These are phyloP conservation scores for Euphydryas editha DNA, from an alignment of 2,888 invertebrate species.

Conservation along the genomic window DNA sequence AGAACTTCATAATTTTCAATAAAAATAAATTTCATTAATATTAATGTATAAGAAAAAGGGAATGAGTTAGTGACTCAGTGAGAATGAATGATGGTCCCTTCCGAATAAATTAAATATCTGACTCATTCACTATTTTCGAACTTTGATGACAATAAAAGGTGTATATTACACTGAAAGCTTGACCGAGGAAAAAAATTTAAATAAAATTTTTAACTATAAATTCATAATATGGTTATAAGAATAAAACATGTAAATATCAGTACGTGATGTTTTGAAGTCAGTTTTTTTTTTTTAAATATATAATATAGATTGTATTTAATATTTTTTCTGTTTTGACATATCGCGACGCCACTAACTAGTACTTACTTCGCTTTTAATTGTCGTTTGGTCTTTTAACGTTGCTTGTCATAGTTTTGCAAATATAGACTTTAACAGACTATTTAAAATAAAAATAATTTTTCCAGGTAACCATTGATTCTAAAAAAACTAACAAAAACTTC, in stretches of 20 bases:
- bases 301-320: not conserved
- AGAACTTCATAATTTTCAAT: too few species aligned
- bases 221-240: not conserved
- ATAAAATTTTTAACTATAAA: not conserved
- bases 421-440: too few species aligned
- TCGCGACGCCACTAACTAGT: not conserved
- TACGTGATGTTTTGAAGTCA: not conserved
- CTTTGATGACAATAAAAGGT: constrained; percentile 48
- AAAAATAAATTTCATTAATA: too few species aligned
- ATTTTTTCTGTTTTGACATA: not conserved
- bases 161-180: constrained; percentile 21
- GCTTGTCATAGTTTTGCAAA: too few species aligned
- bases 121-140: constrained; percentile 60
- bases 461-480: too few species aligned
- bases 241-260: not conserved
- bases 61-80: constrained; percentile 39
- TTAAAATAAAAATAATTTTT: too few species aligned
- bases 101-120: constrained; percentile 52
- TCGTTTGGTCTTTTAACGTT: not conserved
- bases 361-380: not conserved
- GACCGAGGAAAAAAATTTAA: not conserved
- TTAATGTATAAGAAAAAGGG: constrained; percentile 26
- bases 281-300: not conserved
- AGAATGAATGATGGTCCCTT: constrained; percentile 40
- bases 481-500: too few species aligned